These are phyloP conservation scores for Distichodus sexfasciatus DNA, from an alignment of 2,797 vertebrate species.

Conservation along the genomic window DNA sequence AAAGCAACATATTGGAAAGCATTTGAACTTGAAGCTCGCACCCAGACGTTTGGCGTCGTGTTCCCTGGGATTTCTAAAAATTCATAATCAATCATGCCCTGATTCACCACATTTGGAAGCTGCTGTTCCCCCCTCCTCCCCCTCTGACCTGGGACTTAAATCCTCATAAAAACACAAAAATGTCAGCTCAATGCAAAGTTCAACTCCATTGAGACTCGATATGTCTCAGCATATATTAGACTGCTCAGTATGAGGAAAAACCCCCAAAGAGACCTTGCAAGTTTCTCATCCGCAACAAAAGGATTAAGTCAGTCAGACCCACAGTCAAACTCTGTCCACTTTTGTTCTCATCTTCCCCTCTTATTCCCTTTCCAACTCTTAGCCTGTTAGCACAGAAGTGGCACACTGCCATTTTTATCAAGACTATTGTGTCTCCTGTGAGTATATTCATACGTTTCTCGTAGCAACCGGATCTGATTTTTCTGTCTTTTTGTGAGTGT, in stretches of 20 bases:
- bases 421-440: not conserved
- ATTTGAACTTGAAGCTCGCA: too few relatives aligned
- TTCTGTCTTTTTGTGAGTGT: not conserved
- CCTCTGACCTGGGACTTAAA: too few relatives aligned
- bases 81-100: too few relatives aligned
- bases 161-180: too few relatives aligned
- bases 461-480: not conserved
- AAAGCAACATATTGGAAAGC: constrained; percentile 59
- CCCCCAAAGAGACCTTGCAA: not conserved
- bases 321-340: not conserved
- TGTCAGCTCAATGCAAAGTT: too few relatives aligned
- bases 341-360: not conserved
- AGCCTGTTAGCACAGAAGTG: not conserved
- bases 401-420: not conserved
- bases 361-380: not conserved
- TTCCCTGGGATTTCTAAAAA: not conserved
- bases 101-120: too few relatives aligned
- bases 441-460: not conserved
- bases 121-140: too few relatives aligned
- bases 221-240: too few relatives aligned
- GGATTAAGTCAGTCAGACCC: not conserved
- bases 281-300: constrained; percentile 13
- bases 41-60: constrained; percentile 36
- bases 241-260: constrained; percentile 59
- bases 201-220: too few relatives aligned